Base-by-base conservation (phyloP, 2,888 invertebrate species). In the Chesias legatella region DNA sequence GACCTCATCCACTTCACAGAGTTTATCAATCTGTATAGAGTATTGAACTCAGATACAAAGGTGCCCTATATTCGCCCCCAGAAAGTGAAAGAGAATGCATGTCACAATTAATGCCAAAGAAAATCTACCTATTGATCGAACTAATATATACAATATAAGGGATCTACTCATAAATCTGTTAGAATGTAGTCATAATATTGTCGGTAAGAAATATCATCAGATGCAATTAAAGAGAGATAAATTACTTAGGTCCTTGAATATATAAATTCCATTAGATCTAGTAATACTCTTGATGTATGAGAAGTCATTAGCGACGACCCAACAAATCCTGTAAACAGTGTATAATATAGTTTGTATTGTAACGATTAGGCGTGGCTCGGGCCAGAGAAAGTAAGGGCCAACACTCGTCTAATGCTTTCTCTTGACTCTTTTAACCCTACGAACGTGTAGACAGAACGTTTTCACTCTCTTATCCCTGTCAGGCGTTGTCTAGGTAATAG, bases 381-480 rank as follows among this genome's bases (percentile, higher is more conserved):
- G 45, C 51, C 52, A 67, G 83, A 75, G 86, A 85, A 86, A 86
- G 86, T 80, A 72, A 80, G 81, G 80, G 77, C 74, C 67, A 52
- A 51, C 60, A 53, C 56, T 55, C 47, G 46, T 31, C 55, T 54
- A 35, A 48, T 67, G 73, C 78, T 84, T 83, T 85, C 84, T 77
- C 81, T 67, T 62, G 58, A 56, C 70, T 67, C 60, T 58, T 52
- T 53, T 72, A 77, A 78, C 76, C 76, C 67, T 67, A 54, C 56
- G 53, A 46, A 58, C 56, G 39, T 49, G 46, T 27, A 24, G 39
- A 33, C 47, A 39, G 33, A 45, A 45, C 48, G 46, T 51, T 54
- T 49, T 33, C 42, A 48, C 33, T 39, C 32, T 29, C 31, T 45
- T 46, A 39, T 43, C 36, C 43, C 45, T 40, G 36, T 45, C 29